Percentiles rank a stretch among this genome's conserved stretches.
Evolutionary conservation across 2,113 vertebrate genomes (phyloP).

Genomic region (Dicrurus megarhynchus): DNA sequence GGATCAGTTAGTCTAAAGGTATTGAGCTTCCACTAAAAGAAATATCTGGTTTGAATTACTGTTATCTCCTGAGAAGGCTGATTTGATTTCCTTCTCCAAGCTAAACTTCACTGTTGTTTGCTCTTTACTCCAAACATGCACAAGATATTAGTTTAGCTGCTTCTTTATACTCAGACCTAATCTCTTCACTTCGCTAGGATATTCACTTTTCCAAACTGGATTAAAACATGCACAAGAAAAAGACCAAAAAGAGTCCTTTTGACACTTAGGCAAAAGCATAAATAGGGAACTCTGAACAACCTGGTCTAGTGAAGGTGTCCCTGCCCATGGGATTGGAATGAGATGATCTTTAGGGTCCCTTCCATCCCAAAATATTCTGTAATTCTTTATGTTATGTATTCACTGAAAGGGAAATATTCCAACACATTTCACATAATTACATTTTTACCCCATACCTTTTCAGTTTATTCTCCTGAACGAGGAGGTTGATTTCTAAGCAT

Average conservation of each 20-base stretch:
- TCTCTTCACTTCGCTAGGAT: neutral
- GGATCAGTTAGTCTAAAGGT: conserved; percentile 29
- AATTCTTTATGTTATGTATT: neutral
- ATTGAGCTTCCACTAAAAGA: conserved; percentile 12
- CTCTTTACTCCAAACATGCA: neutral
- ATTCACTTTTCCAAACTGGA: neutral
- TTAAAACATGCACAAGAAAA: neutral
- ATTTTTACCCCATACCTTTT: neutral
- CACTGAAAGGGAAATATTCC: neutral
- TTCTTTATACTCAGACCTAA: neutral
- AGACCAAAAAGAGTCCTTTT: neutral
- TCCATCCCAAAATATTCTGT: neutral
- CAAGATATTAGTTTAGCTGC: neutral
- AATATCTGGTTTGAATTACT: conserved; percentile 23
- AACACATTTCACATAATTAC: neutral
- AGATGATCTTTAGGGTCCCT: neutral
- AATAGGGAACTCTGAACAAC: neutral
- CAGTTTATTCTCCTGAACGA: neutral
- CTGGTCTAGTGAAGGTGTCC: neutral
- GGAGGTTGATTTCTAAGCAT: neutral
- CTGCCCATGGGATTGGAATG: neutral
- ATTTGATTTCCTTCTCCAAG: neutral
- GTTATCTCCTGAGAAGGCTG: conserved; percentile 14
- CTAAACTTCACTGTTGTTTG: neutral
- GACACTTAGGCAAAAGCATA: neutral